Conservation (phyloP, 2,888 invertebrate species). For the Melitaea athalia region DNA sequence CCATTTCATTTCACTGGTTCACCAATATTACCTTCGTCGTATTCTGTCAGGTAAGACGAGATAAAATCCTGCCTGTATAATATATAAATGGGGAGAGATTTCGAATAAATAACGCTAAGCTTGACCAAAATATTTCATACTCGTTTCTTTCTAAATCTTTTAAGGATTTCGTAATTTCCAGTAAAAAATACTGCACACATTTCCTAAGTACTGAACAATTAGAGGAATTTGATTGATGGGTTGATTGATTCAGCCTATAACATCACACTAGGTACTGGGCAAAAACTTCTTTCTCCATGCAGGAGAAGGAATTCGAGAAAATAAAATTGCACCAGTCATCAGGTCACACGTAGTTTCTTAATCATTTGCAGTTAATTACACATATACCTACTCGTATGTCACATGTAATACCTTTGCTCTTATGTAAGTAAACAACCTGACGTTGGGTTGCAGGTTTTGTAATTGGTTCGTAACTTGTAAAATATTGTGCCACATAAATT, state of each 20-base stretch:
- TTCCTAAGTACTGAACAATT: neutral
- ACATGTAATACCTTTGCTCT: constrained; percentile 26
- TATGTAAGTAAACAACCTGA: constrained; percentile 32
- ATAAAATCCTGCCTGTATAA: constrained; percentile 10
- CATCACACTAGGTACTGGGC: too few relatives aligned
- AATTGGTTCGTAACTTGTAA: constrained; percentile 27
- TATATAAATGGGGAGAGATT: constrained; percentile 5
- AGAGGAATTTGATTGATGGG: neutral
- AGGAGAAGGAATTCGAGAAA: constrained; percentile 2
- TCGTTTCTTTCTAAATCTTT: constrained; percentile 4
- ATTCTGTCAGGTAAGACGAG: constrained; percentile 22
- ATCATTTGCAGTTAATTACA: constrained; percentile 31
- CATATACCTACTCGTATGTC: constrained; percentile 28
- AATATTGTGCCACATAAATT: constrained; percentile 24
- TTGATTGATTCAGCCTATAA: too few relatives aligned
- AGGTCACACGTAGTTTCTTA: constrained; percentile 18
- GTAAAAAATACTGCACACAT: neutral
- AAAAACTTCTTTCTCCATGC: too few relatives aligned
- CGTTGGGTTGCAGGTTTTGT: constrained; percentile 32
- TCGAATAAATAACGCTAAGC: constrained; percentile 6
- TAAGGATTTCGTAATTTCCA: neutral
- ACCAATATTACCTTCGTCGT: constrained; percentile 21
- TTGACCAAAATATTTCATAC: constrained; percentile 5
- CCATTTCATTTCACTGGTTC: constrained; percentile 11
- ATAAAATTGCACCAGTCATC: constrained; percentile 17